Percentiles rank a stretch among this genome's conserved stretches.
These are phyloP conservation scores for Eutolmus rufibarbis DNA, from an alignment of 2,888 invertebrate species.

Conservation along the genomic window DNA sequence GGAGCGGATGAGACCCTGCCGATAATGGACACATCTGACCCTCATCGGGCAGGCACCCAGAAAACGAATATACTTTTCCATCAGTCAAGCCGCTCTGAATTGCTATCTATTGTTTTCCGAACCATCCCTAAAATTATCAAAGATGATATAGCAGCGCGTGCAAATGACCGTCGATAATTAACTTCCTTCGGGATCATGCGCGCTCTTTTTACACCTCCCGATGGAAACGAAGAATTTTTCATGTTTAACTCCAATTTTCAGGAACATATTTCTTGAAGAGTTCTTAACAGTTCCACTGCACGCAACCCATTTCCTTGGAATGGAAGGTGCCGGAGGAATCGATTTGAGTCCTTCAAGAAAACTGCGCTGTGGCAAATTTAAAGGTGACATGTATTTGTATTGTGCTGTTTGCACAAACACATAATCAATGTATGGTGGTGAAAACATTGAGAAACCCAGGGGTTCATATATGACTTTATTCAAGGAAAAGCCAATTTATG, in stretches of 20 bases:
- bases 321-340: background rate
- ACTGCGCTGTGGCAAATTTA: constrained; percentile 9
- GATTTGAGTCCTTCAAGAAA: background rate
- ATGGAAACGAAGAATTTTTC: background rate
- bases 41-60: background rate
- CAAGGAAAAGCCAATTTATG: background rate
- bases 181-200: background rate
- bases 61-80: background rate
- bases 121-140: background rate
- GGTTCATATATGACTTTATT: background rate
- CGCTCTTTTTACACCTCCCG: background rate
- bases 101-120: background rate
- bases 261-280: background rate
- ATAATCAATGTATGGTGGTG: background rate
- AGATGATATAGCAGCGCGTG: background rate
- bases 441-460: background rate
- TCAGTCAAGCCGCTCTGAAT: background rate
- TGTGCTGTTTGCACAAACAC: background rate
- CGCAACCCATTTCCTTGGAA: background rate
- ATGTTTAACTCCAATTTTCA: background rate
- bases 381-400: background rate
- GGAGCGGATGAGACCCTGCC: background rate
- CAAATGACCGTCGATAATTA: constrained; percentile 15
- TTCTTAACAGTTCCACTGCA: background rate
- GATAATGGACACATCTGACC: background rate